phyloP scores from a whole-genome alignment of 2,888 invertebrate genomes.

The Mesodorylaimus sp. region DNA sequence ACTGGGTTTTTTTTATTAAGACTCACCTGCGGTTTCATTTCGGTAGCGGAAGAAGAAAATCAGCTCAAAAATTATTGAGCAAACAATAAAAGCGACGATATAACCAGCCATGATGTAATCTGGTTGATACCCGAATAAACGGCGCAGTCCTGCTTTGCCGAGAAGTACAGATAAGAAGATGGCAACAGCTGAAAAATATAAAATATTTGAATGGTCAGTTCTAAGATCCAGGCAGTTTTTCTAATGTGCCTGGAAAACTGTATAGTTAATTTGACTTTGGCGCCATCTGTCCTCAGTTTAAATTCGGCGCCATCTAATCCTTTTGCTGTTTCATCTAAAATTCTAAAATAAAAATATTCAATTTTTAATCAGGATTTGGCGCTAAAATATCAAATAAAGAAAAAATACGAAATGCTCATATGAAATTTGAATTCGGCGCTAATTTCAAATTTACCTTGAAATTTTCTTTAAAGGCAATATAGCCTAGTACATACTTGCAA shows the following conservation, averaged over 20 bases:
- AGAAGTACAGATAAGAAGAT: conserved; percentile 2
- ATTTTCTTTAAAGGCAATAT: neutral
- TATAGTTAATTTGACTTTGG: too few species aligned
- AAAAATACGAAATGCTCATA: too few species aligned
- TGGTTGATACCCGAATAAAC: neutral
- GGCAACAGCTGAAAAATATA: conserved; percentile 2
- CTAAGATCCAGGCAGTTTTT: neutral
- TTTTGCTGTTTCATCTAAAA: too few species aligned
- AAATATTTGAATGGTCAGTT: neutral
- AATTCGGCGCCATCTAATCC: too few species aligned
- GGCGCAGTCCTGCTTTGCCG: conserved; percentile 4
- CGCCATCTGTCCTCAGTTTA: too few species aligned
- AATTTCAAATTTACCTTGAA: too few species aligned
- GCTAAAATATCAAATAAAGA: too few species aligned
- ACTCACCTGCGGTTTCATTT: neutral
- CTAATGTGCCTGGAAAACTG: too few species aligned
- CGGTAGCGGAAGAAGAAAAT: neutral
- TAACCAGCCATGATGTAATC: conserved; percentile 6
- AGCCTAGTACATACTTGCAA: neutral
- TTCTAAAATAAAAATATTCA: too few species aligned
- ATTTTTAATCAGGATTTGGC: too few species aligned
- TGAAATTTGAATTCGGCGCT: too few species aligned
- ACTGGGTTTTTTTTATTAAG: neutral
- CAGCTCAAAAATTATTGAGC: conserved; percentile 1
- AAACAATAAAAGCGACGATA: neutral